Percentiles rank a stretch among this genome's conserved stretches.
These are phyloP conservation scores for Setophaga petechia DNA, from an alignment of 2,113 vertebrate genomes.

Conservation along the genomic window DNA sequence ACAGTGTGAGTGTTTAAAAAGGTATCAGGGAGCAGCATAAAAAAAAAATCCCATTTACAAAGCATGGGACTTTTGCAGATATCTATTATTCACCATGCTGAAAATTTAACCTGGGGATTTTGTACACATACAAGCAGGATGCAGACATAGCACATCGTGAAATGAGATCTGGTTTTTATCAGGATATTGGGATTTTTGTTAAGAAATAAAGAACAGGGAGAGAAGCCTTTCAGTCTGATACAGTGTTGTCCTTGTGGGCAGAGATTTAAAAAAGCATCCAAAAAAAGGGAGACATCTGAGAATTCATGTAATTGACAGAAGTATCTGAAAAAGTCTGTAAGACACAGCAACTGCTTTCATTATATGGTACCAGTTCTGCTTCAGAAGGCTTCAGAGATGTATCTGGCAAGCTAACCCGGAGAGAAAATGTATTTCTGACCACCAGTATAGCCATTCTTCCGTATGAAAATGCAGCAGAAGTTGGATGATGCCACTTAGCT, in stretches of 20 bases:
- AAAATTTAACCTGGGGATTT: not conserved
- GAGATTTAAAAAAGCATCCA: not conserved
- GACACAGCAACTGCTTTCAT: not conserved
- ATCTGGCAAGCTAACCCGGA: not conserved
- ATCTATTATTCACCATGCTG: not conserved
- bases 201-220: not conserved
- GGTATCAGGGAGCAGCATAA: not conserved
- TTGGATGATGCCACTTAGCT: not conserved
- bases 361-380: not conserved
- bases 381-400: not conserved
- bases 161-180: not conserved
- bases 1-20: not conserved
- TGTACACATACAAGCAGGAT: not conserved
- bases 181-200: not conserved
- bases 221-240: not conserved
- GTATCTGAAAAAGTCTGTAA: not conserved
- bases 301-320: not conserved
- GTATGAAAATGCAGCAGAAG: not conserved
- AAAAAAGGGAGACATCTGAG: not conserved
- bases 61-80: not conserved
- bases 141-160: not conserved
- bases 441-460: not conserved
- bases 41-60: not conserved
- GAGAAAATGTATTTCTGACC: not conserved
- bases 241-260: not conserved